Percentiles rank a stretch among this genome's conserved stretches.
phyloP scores from a whole-genome alignment of 92 coral and sea anemone genomes.

The Bergia puertoricense region DNA sequence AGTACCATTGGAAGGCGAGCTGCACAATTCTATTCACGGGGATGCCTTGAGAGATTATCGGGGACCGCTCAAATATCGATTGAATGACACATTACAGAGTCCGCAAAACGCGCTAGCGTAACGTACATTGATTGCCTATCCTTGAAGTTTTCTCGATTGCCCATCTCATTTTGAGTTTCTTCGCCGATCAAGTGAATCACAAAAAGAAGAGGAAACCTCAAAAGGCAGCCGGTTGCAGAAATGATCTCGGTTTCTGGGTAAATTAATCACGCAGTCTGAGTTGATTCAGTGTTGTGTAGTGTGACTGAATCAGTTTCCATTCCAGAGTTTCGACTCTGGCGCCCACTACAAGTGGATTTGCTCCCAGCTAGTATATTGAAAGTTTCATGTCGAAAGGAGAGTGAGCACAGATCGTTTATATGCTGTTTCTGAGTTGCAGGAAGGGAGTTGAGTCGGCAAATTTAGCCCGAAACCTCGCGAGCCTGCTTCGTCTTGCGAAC shows the following conservation, averaged over 20 bases:
- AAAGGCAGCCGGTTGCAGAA: constrained; percentile 16
- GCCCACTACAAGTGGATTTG: constrained; percentile 25
- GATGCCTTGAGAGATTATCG: constrained; percentile 25
- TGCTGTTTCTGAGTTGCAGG: constrained; percentile 34
- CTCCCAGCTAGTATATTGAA: not conserved
- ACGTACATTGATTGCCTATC: constrained; percentile 4
- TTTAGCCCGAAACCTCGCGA: constrained; percentile 25
- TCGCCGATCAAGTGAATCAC: not conserved
- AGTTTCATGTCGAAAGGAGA: constrained; percentile 22
- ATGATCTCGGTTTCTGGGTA: constrained; percentile 33
- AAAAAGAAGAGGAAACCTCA: constrained; percentile 5
- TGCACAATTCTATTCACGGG: not conserved
- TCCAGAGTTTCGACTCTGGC: constrained; percentile 29
- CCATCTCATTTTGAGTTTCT: not conserved
- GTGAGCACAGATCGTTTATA: constrained; percentile 33
- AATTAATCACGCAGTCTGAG: constrained; percentile 11
- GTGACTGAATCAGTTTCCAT: constrained; percentile 30
- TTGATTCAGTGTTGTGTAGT: constrained; percentile 31
- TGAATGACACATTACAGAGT: not conserved
- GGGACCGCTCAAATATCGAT: constrained; percentile 2
- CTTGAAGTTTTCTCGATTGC: constrained; percentile 21
- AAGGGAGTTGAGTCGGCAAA: constrained; percentile 22
- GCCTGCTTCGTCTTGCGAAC: constrained; percentile 24
- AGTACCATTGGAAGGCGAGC: not conserved
- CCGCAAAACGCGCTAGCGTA: not conserved